A percentile compares a stretch with the other conserved stretches of the same genome.
phyloP scores from a whole-genome alignment of 2,888 invertebrate species.

The Halictus quadricinctus region DNA sequence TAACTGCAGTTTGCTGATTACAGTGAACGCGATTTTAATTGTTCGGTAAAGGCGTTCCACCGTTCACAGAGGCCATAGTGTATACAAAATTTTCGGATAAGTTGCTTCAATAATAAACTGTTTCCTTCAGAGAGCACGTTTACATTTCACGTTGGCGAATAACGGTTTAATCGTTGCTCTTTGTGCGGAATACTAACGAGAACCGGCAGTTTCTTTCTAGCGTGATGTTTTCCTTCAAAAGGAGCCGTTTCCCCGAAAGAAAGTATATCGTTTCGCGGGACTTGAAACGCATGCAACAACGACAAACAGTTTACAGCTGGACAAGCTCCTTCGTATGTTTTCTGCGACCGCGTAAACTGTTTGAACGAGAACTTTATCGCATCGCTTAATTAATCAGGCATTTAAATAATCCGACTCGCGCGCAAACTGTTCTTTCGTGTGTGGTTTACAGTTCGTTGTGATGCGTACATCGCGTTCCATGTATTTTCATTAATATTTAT shows the following conservation, averaged over 20 bases:
- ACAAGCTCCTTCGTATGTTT: not conserved
- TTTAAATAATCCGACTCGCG: not conserved
- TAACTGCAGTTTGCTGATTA: not conserved
- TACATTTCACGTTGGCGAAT: not conserved
- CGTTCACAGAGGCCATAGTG: not conserved
- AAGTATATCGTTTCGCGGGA: not conserved
- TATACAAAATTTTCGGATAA: not conserved
- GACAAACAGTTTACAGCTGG: not conserved
- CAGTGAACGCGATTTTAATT: not conserved
- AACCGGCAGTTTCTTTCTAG: not conserved
- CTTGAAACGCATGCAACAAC: not conserved
- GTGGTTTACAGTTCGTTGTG: not conserved
- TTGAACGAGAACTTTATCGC: not conserved
- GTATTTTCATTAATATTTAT: not conserved
- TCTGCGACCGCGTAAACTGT: not conserved
- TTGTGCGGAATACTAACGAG: constrained; percentile 3
- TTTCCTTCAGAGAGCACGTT: not conserved
- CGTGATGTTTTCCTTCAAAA: not conserved
- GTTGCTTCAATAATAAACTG: not conserved
- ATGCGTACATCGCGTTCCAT: too few relatives aligned
- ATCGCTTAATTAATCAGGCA: not conserved
- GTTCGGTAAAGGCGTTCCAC: not conserved
- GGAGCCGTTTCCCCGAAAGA: too few relatives aligned
- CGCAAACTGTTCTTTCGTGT: not conserved
- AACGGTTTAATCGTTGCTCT: constrained; percentile 3